These are phyloP conservation scores for Callyntrura guangdongensis DNA, from an alignment of 2,888 invertebrate genomes.

Conservation along the genomic window DNA sequence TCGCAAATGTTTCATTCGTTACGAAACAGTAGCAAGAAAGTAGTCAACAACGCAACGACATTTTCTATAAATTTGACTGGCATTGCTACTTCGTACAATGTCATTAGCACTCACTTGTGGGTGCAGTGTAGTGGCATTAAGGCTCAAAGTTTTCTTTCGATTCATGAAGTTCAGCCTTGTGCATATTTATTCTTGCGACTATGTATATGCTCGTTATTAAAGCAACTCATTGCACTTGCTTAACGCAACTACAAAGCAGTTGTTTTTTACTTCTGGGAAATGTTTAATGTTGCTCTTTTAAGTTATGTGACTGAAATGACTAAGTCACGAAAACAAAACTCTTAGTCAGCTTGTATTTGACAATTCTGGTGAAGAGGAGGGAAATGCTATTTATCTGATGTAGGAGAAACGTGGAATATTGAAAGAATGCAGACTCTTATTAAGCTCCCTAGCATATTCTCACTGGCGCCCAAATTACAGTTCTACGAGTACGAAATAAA, in stretches of 20 bases:
- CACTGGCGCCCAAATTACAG: too few species aligned
- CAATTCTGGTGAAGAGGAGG: not conserved
- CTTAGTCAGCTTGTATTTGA: slow-evolving; percentile 35
- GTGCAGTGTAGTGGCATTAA: too few species aligned
- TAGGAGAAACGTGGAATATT: not conserved
- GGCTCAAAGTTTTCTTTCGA: not conserved
- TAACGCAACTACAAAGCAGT: too few species aligned
- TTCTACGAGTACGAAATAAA: too few species aligned
- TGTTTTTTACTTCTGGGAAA: not conserved
- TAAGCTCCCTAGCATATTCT: too few species aligned
- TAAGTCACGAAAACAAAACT: slow-evolving; percentile 29
- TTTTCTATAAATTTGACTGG: not conserved
- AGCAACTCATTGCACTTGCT: too few species aligned
- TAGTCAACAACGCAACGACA: not conserved
- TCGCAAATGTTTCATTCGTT: slow-evolving; percentile 46
- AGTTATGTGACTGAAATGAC: slow-evolving; percentile 22
- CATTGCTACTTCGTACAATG: not conserved
- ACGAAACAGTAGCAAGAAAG: slow-evolving; percentile 1
- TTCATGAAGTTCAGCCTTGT: not conserved
- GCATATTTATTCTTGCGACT: not conserved
- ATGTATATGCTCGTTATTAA: not conserved
- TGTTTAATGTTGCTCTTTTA: slow-evolving; percentile 34
- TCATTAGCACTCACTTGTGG: too few species aligned
- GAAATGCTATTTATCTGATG: not conserved
- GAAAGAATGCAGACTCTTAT: too few species aligned